Percentiles rank a stretch among this genome's conserved stretches.
These are phyloP conservation scores for Helicorthomorpha holstii DNA, from an alignment of 1,140 invertebrate genomes.

Conservation along the genomic window DNA sequence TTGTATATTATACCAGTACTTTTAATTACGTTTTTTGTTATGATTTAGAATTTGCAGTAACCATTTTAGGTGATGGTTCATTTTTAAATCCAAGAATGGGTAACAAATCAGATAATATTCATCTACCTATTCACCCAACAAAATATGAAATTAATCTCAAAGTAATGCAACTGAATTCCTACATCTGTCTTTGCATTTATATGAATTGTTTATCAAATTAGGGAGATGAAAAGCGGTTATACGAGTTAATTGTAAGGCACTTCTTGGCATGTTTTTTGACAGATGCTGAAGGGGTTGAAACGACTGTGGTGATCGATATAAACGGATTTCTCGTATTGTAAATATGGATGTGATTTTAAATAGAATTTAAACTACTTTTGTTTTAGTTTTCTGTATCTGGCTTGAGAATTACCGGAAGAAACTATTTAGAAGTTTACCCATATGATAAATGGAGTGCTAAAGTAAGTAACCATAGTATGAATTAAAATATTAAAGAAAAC, in stretches of 20 bases:
- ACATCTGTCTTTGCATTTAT: slow-evolving; percentile 5
- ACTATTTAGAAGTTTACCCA: slow-evolving; percentile 93
- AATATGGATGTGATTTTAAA: not conserved
- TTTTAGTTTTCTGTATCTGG: slow-evolving; percentile 63
- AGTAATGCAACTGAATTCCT: slow-evolving; percentile 12
- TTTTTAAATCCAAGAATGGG: slow-evolving; percentile 81
- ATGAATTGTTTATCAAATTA: slow-evolving; percentile 20
- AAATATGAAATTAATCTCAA: slow-evolving; percentile 49
- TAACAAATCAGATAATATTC: slow-evolving; percentile 92
- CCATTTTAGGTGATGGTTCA: slow-evolving; percentile 56
- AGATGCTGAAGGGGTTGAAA: slow-evolving; percentile 86
- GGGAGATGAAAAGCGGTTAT: slow-evolving; percentile 74
- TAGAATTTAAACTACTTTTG: slow-evolving; percentile 6
- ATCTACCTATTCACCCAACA: slow-evolving; percentile 97
- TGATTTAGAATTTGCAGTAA: slow-evolving; percentile 48
- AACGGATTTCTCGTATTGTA: slow-evolving; percentile 49
- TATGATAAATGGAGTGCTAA: slow-evolving; percentile 96
- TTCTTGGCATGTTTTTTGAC: slow-evolving; percentile 90
- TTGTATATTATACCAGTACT: slow-evolving; percentile 5
- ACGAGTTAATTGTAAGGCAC: slow-evolving; percentile 91
- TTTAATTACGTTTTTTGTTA: not conserved
- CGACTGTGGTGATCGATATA: slow-evolving; percentile 73
- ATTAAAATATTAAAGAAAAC: too few species aligned
- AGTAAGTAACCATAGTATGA: slow-evolving; percentile 31
- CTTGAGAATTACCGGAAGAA: slow-evolving; percentile 73